Conservation (phyloP, 2,888 invertebrate genomes). For the Sinhomidia bicolor region DNA sequence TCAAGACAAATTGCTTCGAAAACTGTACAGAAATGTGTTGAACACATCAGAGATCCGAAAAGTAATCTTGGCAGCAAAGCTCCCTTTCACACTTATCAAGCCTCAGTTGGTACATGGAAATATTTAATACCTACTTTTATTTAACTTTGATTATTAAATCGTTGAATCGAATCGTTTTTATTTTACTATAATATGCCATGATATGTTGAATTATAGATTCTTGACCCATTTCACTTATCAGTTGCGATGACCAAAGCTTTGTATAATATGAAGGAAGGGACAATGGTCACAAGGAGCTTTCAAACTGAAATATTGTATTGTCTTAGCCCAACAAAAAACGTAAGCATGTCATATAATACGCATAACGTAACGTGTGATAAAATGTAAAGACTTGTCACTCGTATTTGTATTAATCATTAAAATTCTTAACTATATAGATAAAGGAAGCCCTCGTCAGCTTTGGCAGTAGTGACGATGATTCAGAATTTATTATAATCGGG, state of each 20-base stretch:
- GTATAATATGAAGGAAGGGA: conserved; percentile 75
- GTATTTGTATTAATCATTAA: background rate
- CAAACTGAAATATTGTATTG: conserved; percentile 78
- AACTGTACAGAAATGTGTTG: conserved; percentile 74
- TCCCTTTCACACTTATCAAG: conserved; percentile 77
- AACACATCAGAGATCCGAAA: conserved; percentile 76
- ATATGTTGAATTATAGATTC: conserved; percentile 67
- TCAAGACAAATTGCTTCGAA: conserved; percentile 72
- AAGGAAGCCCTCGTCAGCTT: conserved; percentile 86
- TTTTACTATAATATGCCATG: background rate
- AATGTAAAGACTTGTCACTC: no score
- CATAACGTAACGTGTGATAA: no score
- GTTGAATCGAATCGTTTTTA: background rate
- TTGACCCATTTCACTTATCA: conserved; percentile 77
- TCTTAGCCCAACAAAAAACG: conserved; percentile 78
- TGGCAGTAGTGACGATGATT: conserved; percentile 84
- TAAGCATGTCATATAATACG: no score
- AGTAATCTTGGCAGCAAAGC: conserved; percentile 73
- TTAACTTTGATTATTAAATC: background rate
- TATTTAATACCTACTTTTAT: background rate
- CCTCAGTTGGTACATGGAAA: conserved; percentile 74
- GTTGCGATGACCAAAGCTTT: conserved; percentile 78
- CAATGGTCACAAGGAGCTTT: conserved; percentile 78
- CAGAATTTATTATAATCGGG: conserved; percentile 83
- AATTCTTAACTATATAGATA: conserved; percentile 82